Percentiles rank a stretch among this genome's conserved stretches.
phyloP scores from a whole-genome alignment of 1,140 invertebrate species.

The Lepidotrigona ventralis region DNA sequence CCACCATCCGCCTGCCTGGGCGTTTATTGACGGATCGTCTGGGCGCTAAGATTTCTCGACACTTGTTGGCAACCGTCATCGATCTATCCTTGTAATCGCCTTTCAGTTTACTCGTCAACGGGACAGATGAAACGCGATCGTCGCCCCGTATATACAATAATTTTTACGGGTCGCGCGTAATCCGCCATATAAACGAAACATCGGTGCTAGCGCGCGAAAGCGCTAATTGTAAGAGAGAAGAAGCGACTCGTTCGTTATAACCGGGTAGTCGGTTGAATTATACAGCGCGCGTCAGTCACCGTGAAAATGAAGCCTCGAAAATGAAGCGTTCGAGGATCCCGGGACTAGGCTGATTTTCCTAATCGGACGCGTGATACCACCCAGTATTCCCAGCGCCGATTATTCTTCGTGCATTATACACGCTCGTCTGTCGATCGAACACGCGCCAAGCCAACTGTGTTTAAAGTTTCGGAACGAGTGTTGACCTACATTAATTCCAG shows the following conservation, averaged over 20 bases:
- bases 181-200: not conserved
- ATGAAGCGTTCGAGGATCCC: not conserved
- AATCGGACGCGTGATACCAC: not conserved
- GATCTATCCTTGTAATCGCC: constrained; percentile 27
- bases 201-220: not conserved
- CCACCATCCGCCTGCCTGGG: not conserved
- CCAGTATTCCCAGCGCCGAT: not conserved
- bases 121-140: not conserved
- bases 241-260: constrained; percentile 33
- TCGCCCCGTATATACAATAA: not conserved
- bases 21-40: constrained; percentile 17
- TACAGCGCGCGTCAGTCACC: constrained; percentile 25
- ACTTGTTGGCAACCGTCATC: constrained; percentile 28
- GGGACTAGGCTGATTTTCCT: constrained; percentile 6
- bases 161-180: not conserved
- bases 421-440: not conserved
- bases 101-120: not conserved
- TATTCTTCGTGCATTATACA: not conserved
- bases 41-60: constrained; percentile 27
- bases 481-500: constrained; percentile 59
- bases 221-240: not conserved
- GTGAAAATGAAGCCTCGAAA: not conserved
- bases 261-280: constrained; percentile 22
- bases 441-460: not conserved
- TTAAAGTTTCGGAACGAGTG: constrained; percentile 30